A percentile compares a stretch with the other conserved stretches of the same genome.
Evolutionary conservation across 1,140 invertebrate genomes (phyloP).

Genomic region (Drosophila leontia): DNA sequence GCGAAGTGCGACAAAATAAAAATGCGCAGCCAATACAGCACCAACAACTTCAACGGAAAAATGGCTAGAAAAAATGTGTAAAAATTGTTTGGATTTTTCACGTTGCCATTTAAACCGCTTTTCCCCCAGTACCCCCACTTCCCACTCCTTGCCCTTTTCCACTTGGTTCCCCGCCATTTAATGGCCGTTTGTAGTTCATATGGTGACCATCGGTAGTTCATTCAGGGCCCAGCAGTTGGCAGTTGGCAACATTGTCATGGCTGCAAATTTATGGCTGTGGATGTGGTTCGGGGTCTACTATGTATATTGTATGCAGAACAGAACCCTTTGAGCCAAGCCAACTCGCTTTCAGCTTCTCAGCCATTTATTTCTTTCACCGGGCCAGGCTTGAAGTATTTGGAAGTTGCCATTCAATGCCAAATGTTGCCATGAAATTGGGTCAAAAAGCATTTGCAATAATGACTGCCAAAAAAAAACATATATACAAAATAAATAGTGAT

Average conservation of each 20-base stretch:
- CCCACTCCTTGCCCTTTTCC: background rate
- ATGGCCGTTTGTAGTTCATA: constrained; percentile 77
- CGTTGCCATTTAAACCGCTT: constrained; percentile 37
- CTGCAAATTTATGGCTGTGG: constrained; percentile 60
- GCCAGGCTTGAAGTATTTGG: constrained; percentile 23
- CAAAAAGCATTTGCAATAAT: constrained; percentile 71
- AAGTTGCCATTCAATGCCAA: constrained; percentile 54
- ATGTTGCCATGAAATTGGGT: constrained; percentile 66
- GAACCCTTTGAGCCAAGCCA: constrained; percentile 35
- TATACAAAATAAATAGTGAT: constrained; percentile 55
- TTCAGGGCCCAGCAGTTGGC: constrained; percentile 54
- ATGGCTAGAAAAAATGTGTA: constrained; percentile 71
- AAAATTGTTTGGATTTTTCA: constrained; percentile 65
- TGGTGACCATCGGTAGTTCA: constrained; percentile 48
- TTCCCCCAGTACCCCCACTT: background rate
- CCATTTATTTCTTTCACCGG: constrained; percentile 24
- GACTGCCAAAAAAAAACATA: constrained; percentile 33
- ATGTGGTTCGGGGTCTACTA: background rate
- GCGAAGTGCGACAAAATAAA: constrained; percentile 42
- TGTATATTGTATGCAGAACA: constrained; percentile 24
- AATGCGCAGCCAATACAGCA: constrained; percentile 54
- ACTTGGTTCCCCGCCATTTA: constrained; percentile 20
- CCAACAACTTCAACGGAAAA: constrained; percentile 28
- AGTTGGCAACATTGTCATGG: constrained; percentile 75
- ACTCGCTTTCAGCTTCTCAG: constrained; percentile 18